Conservation (phyloP, 2,888 invertebrate genomes). For the Netelia melanura region DNA sequence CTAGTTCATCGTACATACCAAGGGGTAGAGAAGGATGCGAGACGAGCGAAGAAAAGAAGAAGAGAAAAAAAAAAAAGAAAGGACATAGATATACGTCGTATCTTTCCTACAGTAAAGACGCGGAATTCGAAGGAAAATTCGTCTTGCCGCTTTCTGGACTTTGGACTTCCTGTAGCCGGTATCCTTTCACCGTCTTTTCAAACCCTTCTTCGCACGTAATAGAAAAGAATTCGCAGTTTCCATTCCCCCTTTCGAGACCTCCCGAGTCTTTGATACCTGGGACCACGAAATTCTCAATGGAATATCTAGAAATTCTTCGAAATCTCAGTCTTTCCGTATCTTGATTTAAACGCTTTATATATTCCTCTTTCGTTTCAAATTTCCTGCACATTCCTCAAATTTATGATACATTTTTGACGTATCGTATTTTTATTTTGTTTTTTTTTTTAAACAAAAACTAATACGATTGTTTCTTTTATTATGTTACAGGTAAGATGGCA, state of each 20-base stretch:
- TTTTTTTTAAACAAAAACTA: too few relatives aligned
- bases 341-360: too few relatives aligned
- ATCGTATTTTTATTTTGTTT: too few relatives aligned
- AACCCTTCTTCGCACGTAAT: constrained; percentile 1
- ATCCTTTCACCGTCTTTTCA: constrained; percentile 27
- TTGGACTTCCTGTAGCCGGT: constrained; percentile 26
- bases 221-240: background rate
- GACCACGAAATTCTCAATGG: too few relatives aligned
- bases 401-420: too few relatives aligned
- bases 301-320: background rate
- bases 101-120: background rate
- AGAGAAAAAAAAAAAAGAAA: background rate
- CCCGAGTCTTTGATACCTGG: constrained; percentile 10
- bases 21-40: constrained; percentile 12
- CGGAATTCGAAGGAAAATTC: constrained; percentile 43
- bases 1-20: background rate
- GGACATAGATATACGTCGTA: constrained; percentile 14
- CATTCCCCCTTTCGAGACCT: background rate
- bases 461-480: background rate
- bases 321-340: too few relatives aligned
- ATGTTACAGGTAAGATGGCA: constrained; percentile 5
- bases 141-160: constrained; percentile 25
- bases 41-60: constrained; percentile 9
- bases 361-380: too few relatives aligned
- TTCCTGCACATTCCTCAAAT: too few relatives aligned